Evolutionary conservation across 2,888 invertebrate genomes (phyloP).

Genomic region (Coremacera marginata): DNA sequence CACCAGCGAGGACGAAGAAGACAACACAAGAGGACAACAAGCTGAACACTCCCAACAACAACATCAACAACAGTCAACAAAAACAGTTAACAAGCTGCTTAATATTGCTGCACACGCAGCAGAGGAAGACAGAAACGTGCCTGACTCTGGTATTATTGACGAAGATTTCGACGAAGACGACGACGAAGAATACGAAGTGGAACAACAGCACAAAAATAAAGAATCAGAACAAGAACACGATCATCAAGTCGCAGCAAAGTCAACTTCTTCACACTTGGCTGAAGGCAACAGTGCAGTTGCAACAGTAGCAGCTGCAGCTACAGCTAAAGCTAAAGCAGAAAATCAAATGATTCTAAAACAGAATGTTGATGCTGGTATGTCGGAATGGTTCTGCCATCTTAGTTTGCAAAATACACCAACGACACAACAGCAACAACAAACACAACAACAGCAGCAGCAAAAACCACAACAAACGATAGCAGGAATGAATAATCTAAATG

Average conservation of each 20-base stretch:
- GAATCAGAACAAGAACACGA: constrained; percentile 37
- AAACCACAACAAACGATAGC: constrained; percentile 39
- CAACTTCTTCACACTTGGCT: constrained; percentile 11
- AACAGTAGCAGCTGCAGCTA: constrained; percentile 40
- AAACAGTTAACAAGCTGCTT: constrained; percentile 16
- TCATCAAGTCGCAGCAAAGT: constrained; percentile 25
- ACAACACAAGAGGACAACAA: constrained; percentile 27
- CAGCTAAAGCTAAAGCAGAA: constrained; percentile 48
- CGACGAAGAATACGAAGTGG: constrained; percentile 37
- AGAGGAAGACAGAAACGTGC: constrained; percentile 35
- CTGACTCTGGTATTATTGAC: constrained; percentile 60
- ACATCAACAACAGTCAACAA: constrained; percentile 25
- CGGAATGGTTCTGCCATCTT: constrained; percentile 75
- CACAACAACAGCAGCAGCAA: constrained; percentile 19
- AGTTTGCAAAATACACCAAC: constrained; percentile 67
- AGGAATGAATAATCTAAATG: constrained; percentile 48
- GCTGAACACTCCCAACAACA: constrained; percentile 39
- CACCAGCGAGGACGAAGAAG: constrained; percentile 24
- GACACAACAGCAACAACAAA: constrained; percentile 26
- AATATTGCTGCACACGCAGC: constrained; percentile 20
- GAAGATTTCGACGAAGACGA: constrained; percentile 51
- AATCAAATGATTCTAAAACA: constrained; percentile 75
- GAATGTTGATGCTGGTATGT: constrained; percentile 75
- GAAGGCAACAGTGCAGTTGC: constrained; percentile 25
- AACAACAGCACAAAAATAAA: constrained; percentile 31